phyloP scores from a whole-genome alignment of 1,140 invertebrate species.

The Drosophila pandora region DNA sequence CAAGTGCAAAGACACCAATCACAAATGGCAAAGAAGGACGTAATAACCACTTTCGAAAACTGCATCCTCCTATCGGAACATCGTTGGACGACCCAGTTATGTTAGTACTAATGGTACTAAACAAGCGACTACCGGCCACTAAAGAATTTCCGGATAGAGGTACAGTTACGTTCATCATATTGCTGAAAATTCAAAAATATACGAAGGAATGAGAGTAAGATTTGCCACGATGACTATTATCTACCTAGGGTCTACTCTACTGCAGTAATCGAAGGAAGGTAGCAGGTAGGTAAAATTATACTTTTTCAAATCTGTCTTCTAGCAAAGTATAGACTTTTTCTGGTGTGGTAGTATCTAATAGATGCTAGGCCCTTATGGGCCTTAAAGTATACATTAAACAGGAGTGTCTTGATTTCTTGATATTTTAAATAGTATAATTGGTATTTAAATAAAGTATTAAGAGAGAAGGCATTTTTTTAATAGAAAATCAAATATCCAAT shows the following conservation, averaged over 20 bases:
- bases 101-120: slow-evolving; percentile 21
- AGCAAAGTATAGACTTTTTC: no score
- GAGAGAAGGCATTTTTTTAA: no score
- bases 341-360: no score
- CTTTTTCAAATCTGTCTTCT: no score
- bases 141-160: slow-evolving; percentile 41
- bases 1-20: slow-evolving; percentile 79
- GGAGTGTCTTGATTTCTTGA: no score
- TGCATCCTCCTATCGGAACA: slow-evolving; percentile 30
- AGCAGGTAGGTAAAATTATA: slow-evolving; percentile 16
- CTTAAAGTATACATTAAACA: no score
- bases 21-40: slow-evolving; percentile 78
- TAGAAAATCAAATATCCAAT: no score
- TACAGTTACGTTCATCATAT: slow-evolving; percentile 52
- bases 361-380: no score
- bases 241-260: slow-evolving; percentile 4
- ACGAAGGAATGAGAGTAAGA: slow-evolving; percentile 7
- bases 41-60: slow-evolving; percentile 73
- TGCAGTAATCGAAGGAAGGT: slow-evolving; percentile 17
- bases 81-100: slow-evolving; percentile 20
- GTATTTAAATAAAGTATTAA: no score
- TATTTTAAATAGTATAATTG: no score
- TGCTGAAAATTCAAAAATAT: slow-evolving; percentile 35
- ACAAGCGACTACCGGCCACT: slow-evolving; percentile 20
- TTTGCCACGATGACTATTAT: slow-evolving; percentile 4